phyloP scores from a whole-genome alignment of 2,888 invertebrate species.

The Lissonota sp. region DNA sequence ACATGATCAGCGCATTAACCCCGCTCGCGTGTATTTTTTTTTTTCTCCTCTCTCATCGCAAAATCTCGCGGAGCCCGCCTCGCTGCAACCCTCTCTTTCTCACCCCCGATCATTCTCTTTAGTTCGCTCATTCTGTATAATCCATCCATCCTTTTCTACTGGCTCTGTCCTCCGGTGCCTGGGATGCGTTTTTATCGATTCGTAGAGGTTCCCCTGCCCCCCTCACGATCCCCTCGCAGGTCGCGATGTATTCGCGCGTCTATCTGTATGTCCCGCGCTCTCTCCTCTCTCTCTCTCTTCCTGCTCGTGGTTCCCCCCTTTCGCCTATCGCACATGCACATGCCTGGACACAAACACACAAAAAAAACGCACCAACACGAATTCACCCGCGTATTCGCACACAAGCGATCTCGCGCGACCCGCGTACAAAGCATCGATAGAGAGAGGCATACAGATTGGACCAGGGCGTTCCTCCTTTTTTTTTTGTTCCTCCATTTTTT shows the following conservation, averaged over 20 bases:
- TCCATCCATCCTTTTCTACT: conserved; percentile 52
- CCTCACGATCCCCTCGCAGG: conserved; percentile 75
- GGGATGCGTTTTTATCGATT: conserved; percentile 84
- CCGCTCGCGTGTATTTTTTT: conserved; percentile 81
- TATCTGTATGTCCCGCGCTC: conserved; percentile 72
- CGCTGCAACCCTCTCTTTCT: conserved; percentile 48
- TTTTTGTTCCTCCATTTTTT: conserved; percentile 71
- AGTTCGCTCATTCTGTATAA: conserved; percentile 59
- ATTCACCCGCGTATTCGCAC: conserved; percentile 52
- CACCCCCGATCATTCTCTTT: conserved; percentile 70
- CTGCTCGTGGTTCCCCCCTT: conserved; percentile 14
- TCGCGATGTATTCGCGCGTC: conserved; percentile 63
- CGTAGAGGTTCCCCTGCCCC: conserved; percentile 78
- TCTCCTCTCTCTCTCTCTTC: conserved; percentile 18
- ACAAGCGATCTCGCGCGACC: conserved; percentile 54
- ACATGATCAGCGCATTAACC: conserved; percentile 84
- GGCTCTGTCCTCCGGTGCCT: conserved; percentile 76
- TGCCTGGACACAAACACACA: conserved; percentile 67
- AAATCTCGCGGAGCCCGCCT: conserved; percentile 35
- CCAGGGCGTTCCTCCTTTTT: conserved; percentile 81
- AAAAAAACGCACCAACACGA: conserved; percentile 50
- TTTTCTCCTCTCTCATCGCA: conserved; percentile 70
- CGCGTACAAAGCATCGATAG: conserved; percentile 81
- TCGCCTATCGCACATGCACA: conserved; percentile 58
- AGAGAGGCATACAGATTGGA: conserved; percentile 82